Evolutionary conservation across 2,113 vertebrate genomes (phyloP), one percentile per base, ranked within the genome.

Genomic region (Mixornis gularis): DNA sequence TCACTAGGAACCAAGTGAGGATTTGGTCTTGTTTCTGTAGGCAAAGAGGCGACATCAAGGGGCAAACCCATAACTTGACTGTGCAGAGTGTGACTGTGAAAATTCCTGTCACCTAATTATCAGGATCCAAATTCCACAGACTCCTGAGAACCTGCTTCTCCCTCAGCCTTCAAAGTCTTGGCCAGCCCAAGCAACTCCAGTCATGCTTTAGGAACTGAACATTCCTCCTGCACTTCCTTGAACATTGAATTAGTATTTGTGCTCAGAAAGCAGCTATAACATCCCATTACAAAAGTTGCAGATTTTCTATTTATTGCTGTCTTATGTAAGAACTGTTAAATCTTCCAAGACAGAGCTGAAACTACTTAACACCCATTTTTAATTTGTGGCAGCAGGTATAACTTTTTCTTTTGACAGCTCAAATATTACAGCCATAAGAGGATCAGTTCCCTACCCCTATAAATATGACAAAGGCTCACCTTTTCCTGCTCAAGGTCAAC

Each of bases 401-500:
- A 12, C 49, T 87, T 56, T 22, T 70, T 77, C 51, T 72, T 85
- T 26, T 34, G 3, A 56, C 7, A 81, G 27, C 19, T 68, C 65
- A 55, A 52, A 87, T 18, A 56, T 34, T 38, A 32, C 12, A 55
- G 14, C 16, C 12, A 1, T 26, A 34, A 69, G 8, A 89, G 16
- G 17, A 73, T 14, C 13, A 10, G 4, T 20, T 27, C 21, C 29
- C 24, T 78, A 10, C 19, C 34, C 34, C 7, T 53, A 11, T 13
- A 34, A 63, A 46, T 30, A 66, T 12, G 24, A 30, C 36, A 66
- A 66, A 76, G 11, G 24, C 94, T 89, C 96, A 99, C 99, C 98
- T 96, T 98, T 72, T 99, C 98, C 82, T 98, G 97, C 25, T 99
- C 98, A 6, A 99, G 97, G 41, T 96, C 93, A 66, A 99, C 96